Base-by-base conservation (phyloP, 1,140 invertebrate species). In the Drosophila yakuba region DNA sequence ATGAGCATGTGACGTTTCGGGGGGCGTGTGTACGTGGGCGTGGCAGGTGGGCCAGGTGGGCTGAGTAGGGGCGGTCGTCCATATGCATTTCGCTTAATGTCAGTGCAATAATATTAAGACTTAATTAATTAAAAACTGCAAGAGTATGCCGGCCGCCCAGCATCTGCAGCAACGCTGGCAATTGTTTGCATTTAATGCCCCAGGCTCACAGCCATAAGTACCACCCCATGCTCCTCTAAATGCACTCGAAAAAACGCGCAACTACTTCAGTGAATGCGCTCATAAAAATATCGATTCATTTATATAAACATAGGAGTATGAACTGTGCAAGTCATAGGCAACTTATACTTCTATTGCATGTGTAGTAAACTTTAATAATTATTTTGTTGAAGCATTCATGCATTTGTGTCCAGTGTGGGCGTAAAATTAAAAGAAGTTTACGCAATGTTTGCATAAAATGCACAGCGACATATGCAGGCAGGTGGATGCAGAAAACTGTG, bases 101-200 rank as follows among this genome's bases (percentile, higher is more conserved):
- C 84, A 80, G 82, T 68, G 84, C 69, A 89, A 89, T 78, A 89
- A 84, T 89, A 89, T 89, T 89, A 89, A 89, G 85, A 84, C 84
- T 80, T 89, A 84, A 89, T 89, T 89, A 89, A 89, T 89, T 89
- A 75, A 89, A 89, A 89, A 75, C 67, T 83, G 73, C 77, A 62
- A 54, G 48, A 25, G 52, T 41, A 58, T 28, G 60, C 35, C 36
- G 55, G 44, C 47, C 17, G 41, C 23, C 41, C 17, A 32, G 47
- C 61, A 47, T 58, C 55, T 78, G 57, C 60, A 44, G 8, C 56
- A 32, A 38, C 39, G 28, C 28, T 28, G 58, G 67, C 55, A 66
- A 38, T 48, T 88, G 80, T 89, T 89, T 89, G 73, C 84, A 58
- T 67, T 80, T 72, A 80, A 84, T 68, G 63, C 72, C 41, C 32